Evolutionary conservation across 2,888 invertebrate species (phyloP).

Genomic region (Oxycera nigricornis): DNA sequence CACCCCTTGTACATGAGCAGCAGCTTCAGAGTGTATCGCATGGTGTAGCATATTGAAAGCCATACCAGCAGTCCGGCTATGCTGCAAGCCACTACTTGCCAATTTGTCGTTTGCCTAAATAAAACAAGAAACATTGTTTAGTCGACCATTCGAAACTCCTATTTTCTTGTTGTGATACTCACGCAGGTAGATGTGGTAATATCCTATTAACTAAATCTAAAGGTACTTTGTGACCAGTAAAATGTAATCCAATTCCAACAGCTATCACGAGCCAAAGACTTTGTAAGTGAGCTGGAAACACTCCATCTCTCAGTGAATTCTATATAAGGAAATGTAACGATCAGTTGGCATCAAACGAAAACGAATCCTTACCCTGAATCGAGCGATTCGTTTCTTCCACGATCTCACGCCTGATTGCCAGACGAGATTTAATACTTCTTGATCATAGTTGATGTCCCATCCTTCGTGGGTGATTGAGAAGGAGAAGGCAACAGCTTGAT

Average conservation of each 20-base stretch:
- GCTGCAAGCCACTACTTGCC: slow-evolving; percentile 78
- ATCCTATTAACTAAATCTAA: slow-evolving; percentile 82
- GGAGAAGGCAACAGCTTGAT: slow-evolving; percentile 96
- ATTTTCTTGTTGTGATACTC: slow-evolving; percentile 56
- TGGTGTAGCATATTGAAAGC: slow-evolving; percentile 82
- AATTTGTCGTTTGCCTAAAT: slow-evolving; percentile 70
- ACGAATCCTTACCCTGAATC: slow-evolving; percentile 78
- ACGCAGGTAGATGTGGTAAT: slow-evolving; percentile 77
- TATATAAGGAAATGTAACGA: slow-evolving; percentile 63
- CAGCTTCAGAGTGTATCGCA: slow-evolving; percentile 86
- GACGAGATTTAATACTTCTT: slow-evolving; percentile 93
- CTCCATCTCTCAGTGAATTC: slow-evolving; percentile 95
- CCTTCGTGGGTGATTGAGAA: slow-evolving; percentile 98
- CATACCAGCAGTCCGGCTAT: slow-evolving; percentile 82
- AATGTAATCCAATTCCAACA: slow-evolving; percentile 79
- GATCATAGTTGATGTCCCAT: slow-evolving; percentile 96
- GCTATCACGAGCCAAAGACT: slow-evolving; percentile 86
- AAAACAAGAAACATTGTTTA: too few species aligned
- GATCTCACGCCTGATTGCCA: slow-evolving; percentile 95
- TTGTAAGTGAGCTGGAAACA: slow-evolving; percentile 93
- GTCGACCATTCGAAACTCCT: neutral
- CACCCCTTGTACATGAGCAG: slow-evolving; percentile 97
- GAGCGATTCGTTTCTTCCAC: slow-evolving; percentile 91
- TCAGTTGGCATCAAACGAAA: too few species aligned
- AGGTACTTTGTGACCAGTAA: slow-evolving; percentile 80